Evolutionary conservation across 2,888 invertebrate species (phyloP).

Genomic region (Teleiodes luculella): DNA sequence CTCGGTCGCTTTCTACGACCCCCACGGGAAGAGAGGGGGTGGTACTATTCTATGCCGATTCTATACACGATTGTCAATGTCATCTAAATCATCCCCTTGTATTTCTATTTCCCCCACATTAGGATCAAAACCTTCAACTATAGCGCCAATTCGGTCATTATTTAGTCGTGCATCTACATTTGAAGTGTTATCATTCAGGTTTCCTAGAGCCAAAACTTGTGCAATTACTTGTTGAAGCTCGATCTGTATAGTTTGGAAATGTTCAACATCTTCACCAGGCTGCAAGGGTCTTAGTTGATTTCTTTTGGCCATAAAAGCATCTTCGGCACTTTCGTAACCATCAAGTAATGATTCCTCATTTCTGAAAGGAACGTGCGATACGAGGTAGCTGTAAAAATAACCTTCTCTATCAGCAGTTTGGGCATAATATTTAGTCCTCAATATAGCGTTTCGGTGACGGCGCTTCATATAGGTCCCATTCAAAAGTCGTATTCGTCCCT

Average conservation of each 20-base stretch:
- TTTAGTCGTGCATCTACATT: no score
- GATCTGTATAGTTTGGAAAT: constrained; percentile 1
- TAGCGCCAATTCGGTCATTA: no score
- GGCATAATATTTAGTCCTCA: constrained; percentile 8
- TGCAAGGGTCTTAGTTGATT: constrained; percentile 9
- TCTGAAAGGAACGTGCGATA: constrained; percentile 10
- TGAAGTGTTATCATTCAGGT: no score
- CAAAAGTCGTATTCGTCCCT: background rate
- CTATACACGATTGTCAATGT: no score
- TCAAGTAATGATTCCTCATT: constrained; percentile 1
- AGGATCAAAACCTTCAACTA: no score
- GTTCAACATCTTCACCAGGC: constrained; percentile 6
- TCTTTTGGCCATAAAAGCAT: constrained; percentile 8
- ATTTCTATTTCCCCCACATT: no score
- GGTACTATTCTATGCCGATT: no score
- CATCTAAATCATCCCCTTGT: no score
- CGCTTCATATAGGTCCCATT: constrained; percentile 6
- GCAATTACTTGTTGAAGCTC: no score
- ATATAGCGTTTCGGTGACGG: background rate
- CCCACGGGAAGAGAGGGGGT: no score
- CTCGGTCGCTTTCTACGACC: no score
- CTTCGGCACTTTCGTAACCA: constrained; percentile 3
- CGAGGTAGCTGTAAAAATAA: constrained; percentile 11
- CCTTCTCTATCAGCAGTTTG: constrained; percentile 11
- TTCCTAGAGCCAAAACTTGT: no score